These are phyloP conservation scores for Lagopus leucura DNA, from an alignment of 2,113 vertebrate species.

Conservation along the genomic window DNA sequence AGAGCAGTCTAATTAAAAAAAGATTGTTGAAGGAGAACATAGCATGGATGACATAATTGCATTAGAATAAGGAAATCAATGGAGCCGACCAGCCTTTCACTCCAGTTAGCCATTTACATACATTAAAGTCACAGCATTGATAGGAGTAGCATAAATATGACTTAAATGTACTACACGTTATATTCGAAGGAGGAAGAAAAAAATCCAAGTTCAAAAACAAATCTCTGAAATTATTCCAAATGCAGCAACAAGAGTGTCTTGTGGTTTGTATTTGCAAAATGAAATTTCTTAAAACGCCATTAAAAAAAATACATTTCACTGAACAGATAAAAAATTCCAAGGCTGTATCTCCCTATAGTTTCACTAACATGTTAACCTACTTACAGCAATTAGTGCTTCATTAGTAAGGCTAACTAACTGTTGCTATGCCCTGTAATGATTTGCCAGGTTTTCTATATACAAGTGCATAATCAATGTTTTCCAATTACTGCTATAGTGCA, in stretches of 20 bases:
- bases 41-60: slow-evolving; percentile 51
- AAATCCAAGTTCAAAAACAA: not conserved
- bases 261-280: slow-evolving; percentile 42
- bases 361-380: slow-evolving; percentile 99
- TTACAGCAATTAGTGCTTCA: slow-evolving; percentile 99
- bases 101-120: slow-evolving; percentile 48
- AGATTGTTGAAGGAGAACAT: slow-evolving; percentile 34
- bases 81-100: not conserved
- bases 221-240: slow-evolving; percentile 42
- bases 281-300: slow-evolving; percentile 45
- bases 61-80: slow-evolving; percentile 38
- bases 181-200: not conserved
- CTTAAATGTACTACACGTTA: slow-evolving; percentile 14
- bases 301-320: slow-evolving; percentile 47
- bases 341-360: slow-evolving; percentile 92
- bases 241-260: slow-evolving; percentile 4
- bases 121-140: slow-evolving; percentile 45
- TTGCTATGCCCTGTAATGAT: slow-evolving; percentile 98
- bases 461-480: slow-evolving; percentile 99
- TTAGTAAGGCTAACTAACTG: slow-evolving; percentile 99
- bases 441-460: slow-evolving; percentile 99
- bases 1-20: slow-evolving; percentile 6
- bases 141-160: slow-evolving; percentile 21
- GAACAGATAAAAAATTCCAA: slow-evolving; percentile 74
- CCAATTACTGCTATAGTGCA: slow-evolving; percentile 99